These are phyloP conservation scores for Myodes glareolus DNA, from an alignment of 2,113 vertebrate genomes.

Conservation along the genomic window DNA sequence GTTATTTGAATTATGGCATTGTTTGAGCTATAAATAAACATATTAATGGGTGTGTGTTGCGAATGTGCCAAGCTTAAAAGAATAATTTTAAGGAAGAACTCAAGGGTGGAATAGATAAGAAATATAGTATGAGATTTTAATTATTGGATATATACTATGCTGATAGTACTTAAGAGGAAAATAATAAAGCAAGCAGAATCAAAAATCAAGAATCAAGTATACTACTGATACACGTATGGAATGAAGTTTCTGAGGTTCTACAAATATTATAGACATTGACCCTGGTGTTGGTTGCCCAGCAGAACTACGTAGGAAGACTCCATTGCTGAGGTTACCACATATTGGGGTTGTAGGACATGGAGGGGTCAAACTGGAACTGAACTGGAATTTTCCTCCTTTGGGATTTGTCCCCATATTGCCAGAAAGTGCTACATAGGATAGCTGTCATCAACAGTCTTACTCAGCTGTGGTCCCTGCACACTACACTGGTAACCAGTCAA, in stretches of 20 bases:
- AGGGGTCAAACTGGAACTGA: neutral
- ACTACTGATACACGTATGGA: neutral
- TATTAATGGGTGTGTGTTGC: neutral
- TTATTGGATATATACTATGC: neutral
- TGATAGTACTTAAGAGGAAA: neutral
- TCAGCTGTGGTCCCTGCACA: neutral
- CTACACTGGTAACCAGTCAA: neutral
- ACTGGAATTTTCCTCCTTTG: neutral
- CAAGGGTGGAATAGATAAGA: neutral
- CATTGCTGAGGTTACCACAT: neutral
- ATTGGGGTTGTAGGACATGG: neutral
- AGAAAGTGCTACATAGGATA: neutral
- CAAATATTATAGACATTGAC: neutral
- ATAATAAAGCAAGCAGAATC: neutral
- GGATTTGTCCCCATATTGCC: neutral
- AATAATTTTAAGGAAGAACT: neutral
- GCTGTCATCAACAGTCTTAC: neutral
- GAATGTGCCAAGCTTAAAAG: neutral
- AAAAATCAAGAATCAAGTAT: neutral
- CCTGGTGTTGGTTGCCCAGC: neutral
- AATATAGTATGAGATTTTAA: neutral
- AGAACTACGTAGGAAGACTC: neutral
- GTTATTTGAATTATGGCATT: no score
- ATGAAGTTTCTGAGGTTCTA: neutral
- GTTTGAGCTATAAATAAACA: neutral